These are phyloP conservation scores for Pemphigus obesinymphae DNA, from an alignment of 1,140 invertebrate genomes.

Conservation along the genomic window DNA sequence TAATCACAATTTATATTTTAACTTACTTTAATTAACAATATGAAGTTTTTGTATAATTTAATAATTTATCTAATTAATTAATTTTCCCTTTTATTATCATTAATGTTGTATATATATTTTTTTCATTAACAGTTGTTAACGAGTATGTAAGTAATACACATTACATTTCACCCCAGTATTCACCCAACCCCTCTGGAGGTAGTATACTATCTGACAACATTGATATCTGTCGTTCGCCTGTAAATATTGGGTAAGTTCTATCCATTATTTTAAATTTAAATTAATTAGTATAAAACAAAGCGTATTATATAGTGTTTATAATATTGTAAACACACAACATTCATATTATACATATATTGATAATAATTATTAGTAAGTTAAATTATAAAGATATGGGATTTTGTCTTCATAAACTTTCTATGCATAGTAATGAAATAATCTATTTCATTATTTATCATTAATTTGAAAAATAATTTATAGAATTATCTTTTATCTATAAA, in stretches of 20 bases:
- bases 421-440: not conserved
- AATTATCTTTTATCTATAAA: not conserved
- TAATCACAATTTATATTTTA: too few relatives aligned
- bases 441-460: not conserved
- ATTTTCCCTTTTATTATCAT: not conserved
- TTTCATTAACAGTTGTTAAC: conserved; percentile 6
- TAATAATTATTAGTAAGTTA: not conserved
- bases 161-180: conserved; percentile 38
- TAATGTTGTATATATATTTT: not conserved
- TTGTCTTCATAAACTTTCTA: not conserved
- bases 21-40: not conserved
- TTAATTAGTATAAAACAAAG: not conserved
- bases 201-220: conserved; percentile 75
- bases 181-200: conserved; percentile 53
- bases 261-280: not conserved
- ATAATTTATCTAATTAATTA: not conserved
- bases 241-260: conserved; percentile 79
- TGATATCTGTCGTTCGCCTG: conserved; percentile 70
- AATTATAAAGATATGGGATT: not conserved
- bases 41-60: not conserved
- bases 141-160: conserved; percentile 36
- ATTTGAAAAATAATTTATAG: not conserved
- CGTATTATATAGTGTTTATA: not conserved
- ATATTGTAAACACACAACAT: too few relatives aligned
- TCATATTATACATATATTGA: too few relatives aligned